Evolutionary conservation across 2,797 vertebrate species (phyloP), one percentile per base, ranked within the genome.

Genomic region (Pitangus sulphuratus): DNA sequence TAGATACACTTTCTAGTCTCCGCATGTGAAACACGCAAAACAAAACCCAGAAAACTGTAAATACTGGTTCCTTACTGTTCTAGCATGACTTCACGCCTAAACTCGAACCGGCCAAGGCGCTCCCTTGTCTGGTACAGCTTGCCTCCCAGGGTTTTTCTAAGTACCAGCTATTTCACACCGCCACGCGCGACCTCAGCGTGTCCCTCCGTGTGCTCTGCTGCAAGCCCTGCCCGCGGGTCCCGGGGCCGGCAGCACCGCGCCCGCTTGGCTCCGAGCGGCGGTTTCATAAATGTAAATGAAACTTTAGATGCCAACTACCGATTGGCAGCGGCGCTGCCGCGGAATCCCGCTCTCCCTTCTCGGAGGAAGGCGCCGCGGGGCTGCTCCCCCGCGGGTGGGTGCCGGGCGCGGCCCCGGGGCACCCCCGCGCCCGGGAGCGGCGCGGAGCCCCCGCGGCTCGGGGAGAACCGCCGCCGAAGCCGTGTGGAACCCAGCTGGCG

Each of bases 401-500:
- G 39, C 44, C 70, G 26, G 44, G 24, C 20, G 39, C 16, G 28
- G 66, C 35, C 44, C 11, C 64, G 20, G 42, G 42, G 20, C 69
- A 66, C 8, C 33, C 33, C 54, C 8, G 31, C 15, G 30, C 40
- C 54, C 37, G 21, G 58, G 53, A 35, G 24, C 20, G 28, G 65
- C 40, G 18, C 26, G 31, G 64, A 76, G 28, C 39, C 50, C 75
- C 62, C 19, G 54, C 21, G 14, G 58, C 58, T 28, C 30, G 9
- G 58, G 28, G 14, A 72, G 31, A 81, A 19, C 30, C 2, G 51
- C 84, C 15, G 48, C 72, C 50, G 26, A 25, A 53, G 60, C 95
- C 87, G 92, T 90, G 90, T 97, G 98, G 98, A 98, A 98, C 97
- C 87, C 96, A 98, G 98, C 97, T 98, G 97, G 97, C 91, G 84